Base-by-base conservation (phyloP, 2,113 vertebrate species). In the Antechinus flavipes region DNA sequence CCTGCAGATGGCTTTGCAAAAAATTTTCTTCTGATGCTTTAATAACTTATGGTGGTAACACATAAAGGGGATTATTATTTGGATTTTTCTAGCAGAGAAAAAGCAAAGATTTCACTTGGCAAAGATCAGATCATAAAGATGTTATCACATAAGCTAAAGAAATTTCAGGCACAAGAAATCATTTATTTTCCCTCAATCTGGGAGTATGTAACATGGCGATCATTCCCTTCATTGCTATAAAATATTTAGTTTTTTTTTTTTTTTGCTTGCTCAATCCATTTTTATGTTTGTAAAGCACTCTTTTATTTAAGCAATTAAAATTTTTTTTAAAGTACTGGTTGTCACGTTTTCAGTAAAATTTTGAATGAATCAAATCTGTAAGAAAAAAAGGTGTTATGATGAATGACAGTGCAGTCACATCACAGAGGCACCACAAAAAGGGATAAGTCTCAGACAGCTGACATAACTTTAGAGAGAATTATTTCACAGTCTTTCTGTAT, bases 21-120 rank as follows among this genome's bases (percentile, higher is more conserved):
- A 68, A 95, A 56, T 56, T 55, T 19, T 94, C 46, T 49, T 97
- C 94, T 95, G 93, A 92, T 46, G 27, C 97, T 98, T 97, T 92
- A 91, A 94, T 96, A 97, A 94, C 91, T 98, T 94, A 90, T 24
- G 97, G 93, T 24, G 97, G 93, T 97, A 97, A 91, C 47, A 94
- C 50, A 92, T 89, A 89, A 27, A 97, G 6, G 92, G 47, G 97
- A 97, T 95, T 54, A 97, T 95, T 97, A 96, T 95, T 94, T 96
- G 96, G 24, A 93, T 95, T 98, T 97, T 97, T 93, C 68, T 96
- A 55, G 76, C 96, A 91, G 54, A 90, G 22, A 68, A 97, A 95
- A 47, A 93, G 76, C 97, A 92, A 96, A 97, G 96, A 97, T 95
- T 97, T 95, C 92, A 95, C 55, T 54, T 97, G 90, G 96, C 97